These are phyloP conservation scores for Ischnus inquisitorius DNA, from an alignment of 2,888 invertebrate genomes.

Conservation along the genomic window DNA sequence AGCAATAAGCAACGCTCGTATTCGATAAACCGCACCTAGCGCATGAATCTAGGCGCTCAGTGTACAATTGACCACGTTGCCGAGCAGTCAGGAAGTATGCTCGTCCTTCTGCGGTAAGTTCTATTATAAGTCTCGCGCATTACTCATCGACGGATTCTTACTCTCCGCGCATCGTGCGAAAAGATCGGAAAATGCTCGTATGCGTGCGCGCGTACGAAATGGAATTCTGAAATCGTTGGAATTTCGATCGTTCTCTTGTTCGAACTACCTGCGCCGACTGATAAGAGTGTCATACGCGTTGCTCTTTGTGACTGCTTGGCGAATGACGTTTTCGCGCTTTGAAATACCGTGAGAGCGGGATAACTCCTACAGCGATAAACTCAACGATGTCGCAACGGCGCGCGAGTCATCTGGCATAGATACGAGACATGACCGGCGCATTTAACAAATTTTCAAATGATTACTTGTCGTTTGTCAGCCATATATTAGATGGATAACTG, in stretches of 20 bases:
- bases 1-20: conserved; percentile 27
- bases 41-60: conserved; percentile 52
- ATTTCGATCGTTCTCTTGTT: neutral
- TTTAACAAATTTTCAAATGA: conserved; percentile 10
- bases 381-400: neutral
- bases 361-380: neutral
- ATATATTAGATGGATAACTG: neutral
- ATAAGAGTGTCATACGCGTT: neutral
- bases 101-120: conserved; percentile 64
- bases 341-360: neutral
- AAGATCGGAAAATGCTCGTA: neutral
- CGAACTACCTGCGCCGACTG: neutral
- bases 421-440: conserved; percentile 12
- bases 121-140: conserved; percentile 53
- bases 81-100: conserved; percentile 59
- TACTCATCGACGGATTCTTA: conserved; percentile 58
- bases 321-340: neutral
- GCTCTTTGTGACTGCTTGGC: neutral
- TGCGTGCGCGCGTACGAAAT: neutral
- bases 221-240: neutral
- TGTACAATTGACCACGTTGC: conserved; percentile 52
- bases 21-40: conserved; percentile 23
- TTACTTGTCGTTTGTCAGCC: neutral
- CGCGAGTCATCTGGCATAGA: conserved; percentile 4
- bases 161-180: neutral